Evolutionary conservation across 2,113 vertebrate species (phyloP).

Genomic region (Neodontobutis hainanensis): DNA sequence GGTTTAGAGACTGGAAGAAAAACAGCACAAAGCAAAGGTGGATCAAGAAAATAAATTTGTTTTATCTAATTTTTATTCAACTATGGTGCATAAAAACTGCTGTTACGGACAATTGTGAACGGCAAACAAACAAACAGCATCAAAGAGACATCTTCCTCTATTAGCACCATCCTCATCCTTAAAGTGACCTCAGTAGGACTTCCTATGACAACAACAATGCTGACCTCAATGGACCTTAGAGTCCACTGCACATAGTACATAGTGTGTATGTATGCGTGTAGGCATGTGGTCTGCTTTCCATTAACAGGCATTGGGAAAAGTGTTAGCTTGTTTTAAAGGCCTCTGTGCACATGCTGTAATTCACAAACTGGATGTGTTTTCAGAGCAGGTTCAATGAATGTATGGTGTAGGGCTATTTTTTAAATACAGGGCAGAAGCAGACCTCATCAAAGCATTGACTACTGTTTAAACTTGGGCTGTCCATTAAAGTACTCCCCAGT

Average conservation of each 20-base stretch:
- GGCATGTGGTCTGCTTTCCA: slow-evolving; percentile 42
- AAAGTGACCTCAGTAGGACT: slow-evolving; percentile 45
- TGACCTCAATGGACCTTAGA: slow-evolving; percentile 39
- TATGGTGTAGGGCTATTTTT: slow-evolving; percentile 33
- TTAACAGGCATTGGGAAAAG: slow-evolving; percentile 54
- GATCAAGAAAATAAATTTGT: not conserved
- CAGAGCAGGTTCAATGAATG: slow-evolving; percentile 29
- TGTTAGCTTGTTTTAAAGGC: slow-evolving; percentile 52
- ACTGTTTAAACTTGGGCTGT: slow-evolving; percentile 43
- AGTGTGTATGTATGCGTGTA: slow-evolving; percentile 6
- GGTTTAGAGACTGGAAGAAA: not conserved
- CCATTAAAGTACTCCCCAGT: slow-evolving; percentile 37
- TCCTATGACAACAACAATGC: slow-evolving; percentile 35
- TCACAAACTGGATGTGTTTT: slow-evolving; percentile 55
- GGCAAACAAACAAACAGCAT: slow-evolving; percentile 28
- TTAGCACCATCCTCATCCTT: slow-evolving; percentile 26
- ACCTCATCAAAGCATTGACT: slow-evolving; percentile 65
- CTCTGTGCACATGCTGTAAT: slow-evolving; percentile 54
- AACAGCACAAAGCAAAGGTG: slow-evolving; percentile 9
- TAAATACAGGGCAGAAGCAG: slow-evolving; percentile 58
- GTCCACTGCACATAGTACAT: slow-evolving; percentile 12
- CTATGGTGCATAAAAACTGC: too few relatives aligned
- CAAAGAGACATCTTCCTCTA: slow-evolving; percentile 17
- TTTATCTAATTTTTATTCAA: too few relatives aligned
- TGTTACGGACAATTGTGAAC: not conserved